Evolutionary conservation across 1,140 invertebrate species (phyloP).

Genomic region (Nylanderia fulva): DNA sequence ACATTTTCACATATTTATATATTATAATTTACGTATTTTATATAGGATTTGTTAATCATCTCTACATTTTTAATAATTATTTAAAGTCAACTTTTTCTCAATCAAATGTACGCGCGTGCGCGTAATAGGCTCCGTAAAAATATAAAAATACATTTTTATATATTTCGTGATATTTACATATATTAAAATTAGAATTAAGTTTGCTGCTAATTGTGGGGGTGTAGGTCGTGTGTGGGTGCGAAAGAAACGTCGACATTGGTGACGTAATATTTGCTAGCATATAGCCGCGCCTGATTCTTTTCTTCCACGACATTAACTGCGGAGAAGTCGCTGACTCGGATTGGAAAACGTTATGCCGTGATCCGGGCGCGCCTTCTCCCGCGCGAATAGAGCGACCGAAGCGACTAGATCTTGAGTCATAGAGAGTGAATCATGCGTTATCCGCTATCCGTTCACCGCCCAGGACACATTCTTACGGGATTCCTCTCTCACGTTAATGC

Average conservation of each 20-base stretch:
- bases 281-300: constrained; percentile 59
- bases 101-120: background rate
- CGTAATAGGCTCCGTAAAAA: background rate
- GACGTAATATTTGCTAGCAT: constrained; percentile 43
- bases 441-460: constrained; percentile 66
- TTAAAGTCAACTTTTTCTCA: background rate
- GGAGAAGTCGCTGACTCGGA: constrained; percentile 75
- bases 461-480: constrained; percentile 54
- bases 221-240: too few relatives aligned
- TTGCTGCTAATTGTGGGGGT: background rate
- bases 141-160: background rate
- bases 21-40: background rate
- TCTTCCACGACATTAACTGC: constrained; percentile 74
- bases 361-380: constrained; percentile 75
- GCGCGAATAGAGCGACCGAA: constrained; percentile 45
- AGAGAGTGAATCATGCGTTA: constrained; percentile 77
- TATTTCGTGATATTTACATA: background rate
- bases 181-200: background rate
- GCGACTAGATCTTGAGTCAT: constrained; percentile 78
- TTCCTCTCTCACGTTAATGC: constrained; percentile 51
- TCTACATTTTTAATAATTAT: background rate
- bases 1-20: background rate
- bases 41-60: too few relatives aligned
- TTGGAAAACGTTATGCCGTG: constrained; percentile 75
- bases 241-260: constrained; percentile 8